A percentile compares a stretch with the other conserved stretches of the same genome.
These are phyloP conservation scores for Proctacanthus coquilletti DNA, from an alignment of 1,140 invertebrate genomes.

Conservation along the genomic window DNA sequence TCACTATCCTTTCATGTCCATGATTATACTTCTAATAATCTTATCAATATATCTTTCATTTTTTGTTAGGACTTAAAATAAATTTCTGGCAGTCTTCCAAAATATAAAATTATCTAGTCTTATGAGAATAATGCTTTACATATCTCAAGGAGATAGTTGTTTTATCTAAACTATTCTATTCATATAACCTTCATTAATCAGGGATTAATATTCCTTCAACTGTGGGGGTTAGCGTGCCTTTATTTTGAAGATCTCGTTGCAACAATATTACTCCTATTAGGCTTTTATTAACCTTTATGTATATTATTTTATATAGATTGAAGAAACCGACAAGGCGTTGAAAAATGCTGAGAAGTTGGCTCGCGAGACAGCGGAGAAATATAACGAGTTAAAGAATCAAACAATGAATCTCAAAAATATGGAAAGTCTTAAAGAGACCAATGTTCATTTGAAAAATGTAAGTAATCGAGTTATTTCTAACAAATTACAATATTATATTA, in stretches of 20 bases:
- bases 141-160: too few species aligned
- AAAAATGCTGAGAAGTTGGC: conserved; percentile 1
- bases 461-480: neutral
- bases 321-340: neutral
- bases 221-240: neutral
- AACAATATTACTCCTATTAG: too few species aligned
- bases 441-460: conserved; percentile 4
- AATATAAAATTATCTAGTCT: too few species aligned
- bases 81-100: too few species aligned
- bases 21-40: too few species aligned
- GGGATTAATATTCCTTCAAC: neutral
- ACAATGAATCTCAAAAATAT: neutral
- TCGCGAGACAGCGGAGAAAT: conserved; percentile 3
- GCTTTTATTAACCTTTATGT: too few species aligned
- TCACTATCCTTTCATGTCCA: too few species aligned
- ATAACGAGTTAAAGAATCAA: neutral
- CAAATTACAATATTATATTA: neutral
- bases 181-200: too few species aligned
- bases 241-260: neutral
- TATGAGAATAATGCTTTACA: too few species aligned
- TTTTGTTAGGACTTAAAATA: too few species aligned
- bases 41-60: too few species aligned
- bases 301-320: neutral
- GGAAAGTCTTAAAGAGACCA: conserved; percentile 2
- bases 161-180: too few species aligned